Evolutionary conservation across 1,140 invertebrate genomes (phyloP), one percentile per base, ranked within the genome.

Genomic region (Lucilia sericata): DNA sequence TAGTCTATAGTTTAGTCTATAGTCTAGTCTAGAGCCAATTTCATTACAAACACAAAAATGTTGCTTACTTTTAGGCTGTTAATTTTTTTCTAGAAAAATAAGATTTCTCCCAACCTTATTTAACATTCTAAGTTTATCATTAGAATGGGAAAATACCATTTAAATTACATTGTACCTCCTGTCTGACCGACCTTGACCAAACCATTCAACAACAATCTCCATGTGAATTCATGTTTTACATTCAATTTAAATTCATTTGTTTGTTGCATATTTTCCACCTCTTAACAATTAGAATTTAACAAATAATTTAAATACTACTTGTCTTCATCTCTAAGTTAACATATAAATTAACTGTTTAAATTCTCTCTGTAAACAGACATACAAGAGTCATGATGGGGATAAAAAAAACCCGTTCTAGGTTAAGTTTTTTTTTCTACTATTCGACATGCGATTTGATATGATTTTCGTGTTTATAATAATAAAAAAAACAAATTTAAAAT

Each of bases 141-240:
- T 30, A 2, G 25, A 30, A 30, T 30, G 3, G 3, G 25, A 30
- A 30, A 30, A 30, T 30, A 30, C 25, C 25, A 30, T 42, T 42
- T 42, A 7, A 42, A 42, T 42, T 60, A n/a, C 14, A 60, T 12
- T 2, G 55, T 60, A n/a, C n/a, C 25, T n/a, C 2, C 2, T 0
- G 14, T 3, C 25, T 78, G 42, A 78, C 75, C 75, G 75, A 78
- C 75, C 75, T 78, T 78, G 75, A 78, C 75, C 75, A 30, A 78
- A 36, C 34, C 34, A 78, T 36, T 10, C 1, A 5, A 30, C 42
- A 42, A 30, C 25, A 30, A 30, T 30, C 25, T 30, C 2, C 42
- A 42, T 42, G 10, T 8, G 10, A 55, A 4, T 55, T 55, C 51
- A 17, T 55, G 17, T 55, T 55, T 55, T n/a, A 55, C 51, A 55